These are phyloP conservation scores for Daktulosphaira vitifoliae DNA, from an alignment of 1,140 invertebrate species.

Conservation along the genomic window DNA sequence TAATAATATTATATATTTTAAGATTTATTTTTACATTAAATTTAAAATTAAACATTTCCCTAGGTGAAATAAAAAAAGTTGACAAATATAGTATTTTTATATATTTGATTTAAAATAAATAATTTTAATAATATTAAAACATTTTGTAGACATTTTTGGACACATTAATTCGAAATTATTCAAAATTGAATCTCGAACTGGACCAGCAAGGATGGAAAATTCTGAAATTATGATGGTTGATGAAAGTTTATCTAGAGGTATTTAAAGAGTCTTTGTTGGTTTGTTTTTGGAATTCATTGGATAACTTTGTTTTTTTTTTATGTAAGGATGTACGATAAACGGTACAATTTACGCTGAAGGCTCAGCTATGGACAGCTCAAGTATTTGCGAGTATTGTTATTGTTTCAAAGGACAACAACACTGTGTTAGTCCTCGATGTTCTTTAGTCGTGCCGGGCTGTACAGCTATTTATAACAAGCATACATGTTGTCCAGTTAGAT, in stretches of 20 bases:
- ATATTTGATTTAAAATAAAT: no score
- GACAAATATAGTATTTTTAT: no score
- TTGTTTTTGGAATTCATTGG: neutral
- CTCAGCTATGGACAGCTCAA: constrained; percentile 69
- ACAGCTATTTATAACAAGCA: constrained; percentile 56
- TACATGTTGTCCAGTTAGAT: constrained; percentile 73
- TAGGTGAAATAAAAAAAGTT: no score
- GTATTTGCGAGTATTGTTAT: constrained; percentile 77
- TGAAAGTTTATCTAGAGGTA: constrained; percentile 2
- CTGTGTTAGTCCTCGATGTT: constrained; percentile 71
- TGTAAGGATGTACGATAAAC: constrained; percentile 59
- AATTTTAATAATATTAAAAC: no score
- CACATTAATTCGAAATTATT: neutral
- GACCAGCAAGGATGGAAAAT: constrained; percentile 20
- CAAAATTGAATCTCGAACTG: neutral
- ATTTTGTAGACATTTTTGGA: constrained; percentile 9
- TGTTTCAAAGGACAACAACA: constrained; percentile 66
- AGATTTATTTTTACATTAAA: no score
- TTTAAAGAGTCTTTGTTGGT: neutral
- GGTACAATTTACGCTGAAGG: constrained; percentile 70
- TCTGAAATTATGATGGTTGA: neutral
- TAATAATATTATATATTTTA: no score
- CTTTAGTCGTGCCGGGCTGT: constrained; percentile 68
- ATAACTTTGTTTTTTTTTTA: neutral
- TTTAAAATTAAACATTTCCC: no score